Conservation (phyloP, 2,797 vertebrate species). For the Pelobates cultripes region DNA sequence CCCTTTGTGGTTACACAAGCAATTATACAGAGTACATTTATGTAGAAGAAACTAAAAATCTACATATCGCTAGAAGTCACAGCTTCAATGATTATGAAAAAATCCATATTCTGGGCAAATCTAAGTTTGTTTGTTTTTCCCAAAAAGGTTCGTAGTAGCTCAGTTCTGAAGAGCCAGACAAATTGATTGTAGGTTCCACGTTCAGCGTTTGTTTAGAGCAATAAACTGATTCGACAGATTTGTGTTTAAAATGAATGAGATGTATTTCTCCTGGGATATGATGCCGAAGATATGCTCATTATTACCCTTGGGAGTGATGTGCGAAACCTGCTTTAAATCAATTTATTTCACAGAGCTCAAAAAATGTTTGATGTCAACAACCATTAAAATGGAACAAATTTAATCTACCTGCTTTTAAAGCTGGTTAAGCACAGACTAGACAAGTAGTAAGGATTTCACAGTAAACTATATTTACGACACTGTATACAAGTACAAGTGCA, state of each 20-base stretch:
- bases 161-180: not conserved
- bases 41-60: no score
- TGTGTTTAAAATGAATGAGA: not conserved
- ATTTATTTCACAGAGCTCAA: not conserved
- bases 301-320: not conserved
- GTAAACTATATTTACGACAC: no score
- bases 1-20: no score
- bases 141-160: not conserved
- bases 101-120: no score
- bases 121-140: not conserved
- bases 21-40: no score
- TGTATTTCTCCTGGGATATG: not conserved
- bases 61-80: no score
- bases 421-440: no score
- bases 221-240: not conserved
- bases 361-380: not conserved
- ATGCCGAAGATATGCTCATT: not conserved
- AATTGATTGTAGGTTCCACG: not conserved
- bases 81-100: no score
- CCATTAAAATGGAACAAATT: no score
- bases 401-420: no score
- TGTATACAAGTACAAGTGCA: no score
- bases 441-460: no score
- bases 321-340: not conserved
- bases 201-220: not conserved